Evolutionary conservation across 2,888 invertebrate genomes (phyloP).

Genomic region (Pristionchus fissidentatus): DNA sequence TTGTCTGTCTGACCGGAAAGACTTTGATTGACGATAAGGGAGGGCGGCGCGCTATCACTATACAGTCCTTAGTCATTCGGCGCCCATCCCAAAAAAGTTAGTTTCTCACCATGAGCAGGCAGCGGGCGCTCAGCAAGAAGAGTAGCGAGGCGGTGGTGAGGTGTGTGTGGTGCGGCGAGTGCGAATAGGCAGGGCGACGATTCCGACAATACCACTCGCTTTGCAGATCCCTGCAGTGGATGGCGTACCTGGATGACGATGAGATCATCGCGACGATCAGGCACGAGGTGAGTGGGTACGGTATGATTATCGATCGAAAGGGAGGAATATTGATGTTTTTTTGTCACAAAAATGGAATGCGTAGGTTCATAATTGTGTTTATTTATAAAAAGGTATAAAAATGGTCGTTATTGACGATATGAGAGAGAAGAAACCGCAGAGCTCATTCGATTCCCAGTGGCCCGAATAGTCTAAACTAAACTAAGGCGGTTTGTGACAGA

Average conservation of each 20-base stretch:
- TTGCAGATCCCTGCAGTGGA: conserved; percentile 33
- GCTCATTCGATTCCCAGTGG: too few species aligned
- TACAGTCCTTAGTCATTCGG: background rate
- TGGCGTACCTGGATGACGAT: conserved; percentile 47
- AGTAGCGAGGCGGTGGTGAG: conserved; percentile 2
- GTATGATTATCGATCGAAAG: background rate
- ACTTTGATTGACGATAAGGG: conserved; percentile 15
- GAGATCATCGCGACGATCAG: conserved; percentile 46
- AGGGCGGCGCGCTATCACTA: background rate
- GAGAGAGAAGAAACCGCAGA: too few species aligned
- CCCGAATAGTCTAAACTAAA: too few species aligned
- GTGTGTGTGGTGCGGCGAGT: conserved; percentile 14
- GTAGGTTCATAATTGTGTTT: too few species aligned
- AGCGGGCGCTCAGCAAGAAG: background rate
- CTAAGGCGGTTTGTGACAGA: too few species aligned
- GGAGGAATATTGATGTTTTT: too few species aligned
- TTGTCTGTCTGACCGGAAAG: conserved; percentile 7
- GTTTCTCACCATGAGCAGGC: background rate
- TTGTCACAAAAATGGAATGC: too few species aligned
- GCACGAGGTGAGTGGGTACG: conserved; percentile 36
- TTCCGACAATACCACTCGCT: background rate
- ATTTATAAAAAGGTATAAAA: too few species aligned
- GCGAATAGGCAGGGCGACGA: background rate
- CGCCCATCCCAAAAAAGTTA: background rate
- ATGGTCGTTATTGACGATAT: too few species aligned